Conservation (phyloP, 1,140 invertebrate species). For the Gerris buenoi region DNA sequence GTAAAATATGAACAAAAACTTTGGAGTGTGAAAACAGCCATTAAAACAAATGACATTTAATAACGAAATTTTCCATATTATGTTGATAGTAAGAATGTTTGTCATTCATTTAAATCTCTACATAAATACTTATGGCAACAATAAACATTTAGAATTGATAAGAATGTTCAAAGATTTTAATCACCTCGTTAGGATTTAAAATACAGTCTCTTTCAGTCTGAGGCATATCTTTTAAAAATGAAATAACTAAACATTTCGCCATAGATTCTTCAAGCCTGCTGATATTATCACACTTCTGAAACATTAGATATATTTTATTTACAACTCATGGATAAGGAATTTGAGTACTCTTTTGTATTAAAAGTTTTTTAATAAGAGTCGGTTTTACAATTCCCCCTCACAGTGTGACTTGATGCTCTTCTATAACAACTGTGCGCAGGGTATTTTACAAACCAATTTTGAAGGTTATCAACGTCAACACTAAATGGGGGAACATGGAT, state of each 20-base stretch:
- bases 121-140: neutral
- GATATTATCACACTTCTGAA: neutral
- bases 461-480: too few species aligned
- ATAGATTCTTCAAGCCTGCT: neutral
- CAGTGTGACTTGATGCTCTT: neutral
- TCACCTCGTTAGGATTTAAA: neutral
- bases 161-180: neutral
- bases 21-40: neutral
- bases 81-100: too few species aligned
- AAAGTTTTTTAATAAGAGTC: neutral
- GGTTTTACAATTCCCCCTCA: neutral
- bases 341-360: too few species aligned
- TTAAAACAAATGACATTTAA: neutral
- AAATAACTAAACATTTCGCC: neutral
- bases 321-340: neutral
- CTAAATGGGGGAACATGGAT: too few species aligned
- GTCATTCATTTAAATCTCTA: too few species aligned
- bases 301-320: neutral
- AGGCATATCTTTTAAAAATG: neutral
- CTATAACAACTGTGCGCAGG: neutral
- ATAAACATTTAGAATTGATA: neutral
- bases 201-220: neutral
- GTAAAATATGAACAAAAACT: neutral
- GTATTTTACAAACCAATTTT: too few species aligned
- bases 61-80: neutral